Percentiles rank a stretch among this genome's conserved stretches.
Conservation (phyloP, 2,888 invertebrate species). For the Petrolisthes cinctipes region DNA sequence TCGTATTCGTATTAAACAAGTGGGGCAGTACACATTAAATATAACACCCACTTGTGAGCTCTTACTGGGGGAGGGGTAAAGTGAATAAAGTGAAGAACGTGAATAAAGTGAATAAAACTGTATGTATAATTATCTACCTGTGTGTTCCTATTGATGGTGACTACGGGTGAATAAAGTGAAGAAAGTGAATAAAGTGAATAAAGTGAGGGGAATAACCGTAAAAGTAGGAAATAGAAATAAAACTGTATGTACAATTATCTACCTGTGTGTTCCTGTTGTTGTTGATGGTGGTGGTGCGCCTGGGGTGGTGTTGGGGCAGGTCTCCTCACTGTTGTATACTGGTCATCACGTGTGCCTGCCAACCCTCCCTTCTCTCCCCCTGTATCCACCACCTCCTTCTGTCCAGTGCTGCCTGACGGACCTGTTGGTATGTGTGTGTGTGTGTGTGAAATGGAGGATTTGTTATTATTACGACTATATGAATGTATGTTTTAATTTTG, state of each 20-base stretch:
- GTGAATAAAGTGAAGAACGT: too few species aligned
- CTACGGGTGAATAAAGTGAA: too few species aligned
- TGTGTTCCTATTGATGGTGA: too few species aligned
- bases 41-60: too few species aligned
- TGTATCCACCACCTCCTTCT: neutral
- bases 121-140: too few species aligned
- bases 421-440: neutral
- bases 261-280: neutral
- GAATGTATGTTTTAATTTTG: neutral
- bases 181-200: too few species aligned
- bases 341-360: slow-evolving; percentile 31
- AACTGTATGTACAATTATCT: neutral
- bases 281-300: slow-evolving; percentile 18
- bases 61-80: too few species aligned
- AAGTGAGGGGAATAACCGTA: neutral
- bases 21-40: too few species aligned
- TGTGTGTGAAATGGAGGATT: neutral
- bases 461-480: neutral
- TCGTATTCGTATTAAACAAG: too few species aligned
- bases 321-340: slow-evolving; percentile 43
- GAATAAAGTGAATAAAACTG: too few species aligned
- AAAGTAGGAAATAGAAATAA: neutral
- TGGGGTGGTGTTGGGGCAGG: slow-evolving; percentile 42
- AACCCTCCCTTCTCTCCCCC: slow-evolving; percentile 18
- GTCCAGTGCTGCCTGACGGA: neutral